Percentiles rank a stretch among this genome's conserved stretches.
Evolutionary conservation across 2,113 vertebrate genomes (phyloP).

Genomic region (Apteryx mantelli): DNA sequence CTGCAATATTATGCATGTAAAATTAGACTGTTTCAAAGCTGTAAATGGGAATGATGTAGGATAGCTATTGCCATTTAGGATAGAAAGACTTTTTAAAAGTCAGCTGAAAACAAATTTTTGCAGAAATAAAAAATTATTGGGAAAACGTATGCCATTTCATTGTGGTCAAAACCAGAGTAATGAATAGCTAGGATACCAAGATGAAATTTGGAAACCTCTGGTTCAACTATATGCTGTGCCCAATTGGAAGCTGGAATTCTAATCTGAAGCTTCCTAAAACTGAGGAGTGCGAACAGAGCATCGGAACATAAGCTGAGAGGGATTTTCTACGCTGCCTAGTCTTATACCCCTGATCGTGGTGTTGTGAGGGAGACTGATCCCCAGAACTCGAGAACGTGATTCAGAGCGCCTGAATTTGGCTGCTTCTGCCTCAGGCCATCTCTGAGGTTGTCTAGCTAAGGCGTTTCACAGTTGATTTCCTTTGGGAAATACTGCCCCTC

Average conservation of each 20-base stretch:
- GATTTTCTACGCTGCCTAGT: neutral
- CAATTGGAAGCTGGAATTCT: neutral
- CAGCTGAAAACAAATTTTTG: neutral
- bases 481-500: neutral
- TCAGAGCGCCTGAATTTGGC: neutral
- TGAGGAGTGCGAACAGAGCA: neutral
- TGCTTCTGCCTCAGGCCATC: rapidly evolving
- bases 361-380: too few relatives aligned
- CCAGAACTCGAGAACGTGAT: neutral
- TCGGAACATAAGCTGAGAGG: neutral
- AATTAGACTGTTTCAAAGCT: neutral
- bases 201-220: neutral
- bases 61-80: neutral
- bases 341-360: neutral
- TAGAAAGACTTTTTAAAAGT: neutral
- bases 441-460: neutral
- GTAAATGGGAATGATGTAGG: neutral
- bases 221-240: neutral
- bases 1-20: neutral
- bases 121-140: neutral
- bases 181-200: neutral
- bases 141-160: rapidly evolving
- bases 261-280: neutral
- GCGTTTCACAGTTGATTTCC: neutral
- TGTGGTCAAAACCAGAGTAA: neutral